Evolutionary conservation across 2,888 invertebrate species (phyloP).

Genomic region (Polyommatus iphigenia): DNA sequence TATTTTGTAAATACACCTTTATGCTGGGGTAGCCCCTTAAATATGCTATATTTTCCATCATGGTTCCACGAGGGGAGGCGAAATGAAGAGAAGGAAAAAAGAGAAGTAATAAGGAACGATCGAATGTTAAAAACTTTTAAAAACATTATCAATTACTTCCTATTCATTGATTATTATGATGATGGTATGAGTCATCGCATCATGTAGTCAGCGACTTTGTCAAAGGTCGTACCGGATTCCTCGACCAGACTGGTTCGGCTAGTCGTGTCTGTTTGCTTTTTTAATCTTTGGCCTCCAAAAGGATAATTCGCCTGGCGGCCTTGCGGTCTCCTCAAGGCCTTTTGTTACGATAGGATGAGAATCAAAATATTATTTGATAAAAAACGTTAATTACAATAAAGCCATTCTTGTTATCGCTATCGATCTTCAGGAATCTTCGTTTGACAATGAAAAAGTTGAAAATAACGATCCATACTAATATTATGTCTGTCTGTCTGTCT

Average conservation of each 20-base stretch:
- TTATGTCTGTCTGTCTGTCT: too few relatives aligned
- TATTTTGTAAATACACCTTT: too few relatives aligned
- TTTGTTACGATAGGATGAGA: background rate
- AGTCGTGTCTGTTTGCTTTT: conserved; percentile 32
- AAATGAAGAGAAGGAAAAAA: too few relatives aligned
- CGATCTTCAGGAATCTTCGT: too few relatives aligned
- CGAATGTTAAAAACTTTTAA: too few relatives aligned
- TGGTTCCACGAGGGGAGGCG: too few relatives aligned
- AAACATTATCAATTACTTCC: background rate
- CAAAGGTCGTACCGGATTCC: conserved; percentile 51
- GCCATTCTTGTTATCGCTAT: too few relatives aligned
- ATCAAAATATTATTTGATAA: background rate
- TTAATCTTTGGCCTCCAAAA: conserved; percentile 24
- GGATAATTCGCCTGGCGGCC: background rate
- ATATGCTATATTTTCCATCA: too few relatives aligned
- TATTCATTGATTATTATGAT: background rate
- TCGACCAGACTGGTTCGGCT: conserved; percentile 42
- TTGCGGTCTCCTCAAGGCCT: background rate
- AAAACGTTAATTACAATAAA: background rate
- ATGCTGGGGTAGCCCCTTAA: too few relatives aligned
- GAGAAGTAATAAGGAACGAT: too few relatives aligned
- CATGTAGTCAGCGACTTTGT: conserved; percentile 45
- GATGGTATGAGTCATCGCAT: conserved; percentile 28
- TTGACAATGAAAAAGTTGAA: too few relatives aligned
- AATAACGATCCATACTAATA: too few relatives aligned